Conservation (phyloP, 2,888 invertebrate genomes). For the Sphaerophoria rueppellii region DNA sequence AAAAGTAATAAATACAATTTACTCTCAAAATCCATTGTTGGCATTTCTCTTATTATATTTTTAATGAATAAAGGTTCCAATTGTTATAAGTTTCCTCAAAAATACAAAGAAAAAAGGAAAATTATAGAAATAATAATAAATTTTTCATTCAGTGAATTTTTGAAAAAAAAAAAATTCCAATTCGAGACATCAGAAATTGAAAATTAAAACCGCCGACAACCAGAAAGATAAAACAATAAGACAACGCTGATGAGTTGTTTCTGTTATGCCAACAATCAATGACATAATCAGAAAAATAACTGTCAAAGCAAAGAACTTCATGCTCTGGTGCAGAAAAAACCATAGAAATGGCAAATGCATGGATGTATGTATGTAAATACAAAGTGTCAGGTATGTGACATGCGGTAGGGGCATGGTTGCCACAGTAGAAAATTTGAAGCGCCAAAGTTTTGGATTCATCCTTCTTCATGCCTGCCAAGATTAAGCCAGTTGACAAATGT, state of each 20-base stretch:
- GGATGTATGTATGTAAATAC: constrained; percentile 12
- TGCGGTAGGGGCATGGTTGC: background rate
- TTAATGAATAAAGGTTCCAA: background rate
- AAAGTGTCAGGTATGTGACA: constrained; percentile 25
- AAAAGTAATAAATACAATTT: background rate
- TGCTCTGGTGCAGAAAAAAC: constrained; percentile 43
- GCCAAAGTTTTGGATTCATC: background rate
- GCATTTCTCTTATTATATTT: background rate
- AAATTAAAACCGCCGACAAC: constrained; percentile 27
- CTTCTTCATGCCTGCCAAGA: background rate
- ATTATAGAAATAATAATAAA: constrained; percentile 11
- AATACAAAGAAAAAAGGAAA: background rate
- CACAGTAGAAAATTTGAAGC: background rate
- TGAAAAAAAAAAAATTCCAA: background rate
- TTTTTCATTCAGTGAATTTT: background rate
- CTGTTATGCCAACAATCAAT: constrained; percentile 55
- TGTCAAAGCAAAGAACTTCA: constrained; percentile 66
- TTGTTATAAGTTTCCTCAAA: background rate
- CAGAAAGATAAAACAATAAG: constrained; percentile 16
- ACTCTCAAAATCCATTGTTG: background rate
- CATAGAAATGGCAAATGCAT: constrained; percentile 18
- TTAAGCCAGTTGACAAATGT: background rate
- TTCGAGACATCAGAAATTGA: constrained; percentile 39
- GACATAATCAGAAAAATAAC: constrained; percentile 58
- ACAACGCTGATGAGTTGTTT: constrained; percentile 34